Conservation (phyloP, 2,888 invertebrate genomes). For the Thymelicus acteon region DNA sequence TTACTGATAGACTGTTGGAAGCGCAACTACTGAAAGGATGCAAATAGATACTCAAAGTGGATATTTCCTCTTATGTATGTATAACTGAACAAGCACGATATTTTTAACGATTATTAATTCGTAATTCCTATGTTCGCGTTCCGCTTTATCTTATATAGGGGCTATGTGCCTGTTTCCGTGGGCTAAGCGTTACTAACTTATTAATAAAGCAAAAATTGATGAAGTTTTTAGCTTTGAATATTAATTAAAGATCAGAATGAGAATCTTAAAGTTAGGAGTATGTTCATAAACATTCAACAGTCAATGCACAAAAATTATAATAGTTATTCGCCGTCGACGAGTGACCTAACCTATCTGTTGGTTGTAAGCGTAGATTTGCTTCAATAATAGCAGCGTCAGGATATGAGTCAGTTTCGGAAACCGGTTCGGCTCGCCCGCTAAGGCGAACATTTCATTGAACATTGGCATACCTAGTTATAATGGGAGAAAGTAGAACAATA, state of each 20-base stretch:
- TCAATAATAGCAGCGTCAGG: slow-evolving; percentile 49
- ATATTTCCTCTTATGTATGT: slow-evolving; percentile 60
- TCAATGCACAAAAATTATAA: slow-evolving; percentile 10
- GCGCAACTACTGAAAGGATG: slow-evolving; percentile 64
- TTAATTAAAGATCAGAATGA: neutral
- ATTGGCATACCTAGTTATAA: slow-evolving; percentile 47
- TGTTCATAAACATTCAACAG: slow-evolving; percentile 18
- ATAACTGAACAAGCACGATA: slow-evolving; percentile 32
- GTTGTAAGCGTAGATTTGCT: slow-evolving; percentile 31
- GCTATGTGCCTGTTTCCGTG: neutral
- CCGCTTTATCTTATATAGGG: slow-evolving; percentile 14
- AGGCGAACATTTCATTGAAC: slow-evolving; percentile 51
- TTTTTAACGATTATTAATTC: slow-evolving; percentile 28
- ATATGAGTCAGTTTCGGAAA: slow-evolving; percentile 67
- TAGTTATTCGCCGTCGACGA: neutral
- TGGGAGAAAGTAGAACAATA: slow-evolving; percentile 59
- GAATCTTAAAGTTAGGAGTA: no score
- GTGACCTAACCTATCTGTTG: slow-evolving; percentile 24
- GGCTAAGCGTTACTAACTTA: neutral
- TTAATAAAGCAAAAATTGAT: neutral
- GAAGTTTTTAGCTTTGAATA: slow-evolving; percentile 2
- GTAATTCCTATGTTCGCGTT: slow-evolving; percentile 20
- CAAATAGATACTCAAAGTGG: slow-evolving; percentile 70
- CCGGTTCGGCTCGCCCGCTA: slow-evolving; percentile 61
- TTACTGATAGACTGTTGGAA: slow-evolving; percentile 48